Evolutionary conservation across 2,797 vertebrate species (phyloP).

Genomic region (Bradypodion ventrale): DNA sequence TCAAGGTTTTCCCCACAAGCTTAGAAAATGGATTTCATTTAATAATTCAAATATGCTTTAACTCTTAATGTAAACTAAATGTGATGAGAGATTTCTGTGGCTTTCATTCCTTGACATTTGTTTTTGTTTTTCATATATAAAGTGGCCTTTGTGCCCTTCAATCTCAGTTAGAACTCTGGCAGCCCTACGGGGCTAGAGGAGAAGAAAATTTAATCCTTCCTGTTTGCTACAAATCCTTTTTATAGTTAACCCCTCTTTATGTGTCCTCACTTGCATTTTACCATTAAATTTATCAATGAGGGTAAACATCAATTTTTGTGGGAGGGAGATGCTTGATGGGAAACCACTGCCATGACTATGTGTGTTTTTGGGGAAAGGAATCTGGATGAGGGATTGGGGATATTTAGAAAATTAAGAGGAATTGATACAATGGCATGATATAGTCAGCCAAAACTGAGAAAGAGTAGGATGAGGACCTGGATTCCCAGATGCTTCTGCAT

Average conservation of each 20-base stretch:
- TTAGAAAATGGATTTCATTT: conserved; percentile 8
- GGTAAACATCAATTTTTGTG: not conserved
- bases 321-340: not conserved
- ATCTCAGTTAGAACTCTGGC: not conserved
- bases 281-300: not conserved
- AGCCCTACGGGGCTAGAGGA: no score
- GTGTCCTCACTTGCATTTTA: not conserved
- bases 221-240: no score
- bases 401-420: not conserved
- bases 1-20: conserved; percentile 16
- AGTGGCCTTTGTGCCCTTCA: not conserved
- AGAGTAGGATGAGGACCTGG: not conserved
- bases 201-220: not conserved
- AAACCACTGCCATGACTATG: not conserved
- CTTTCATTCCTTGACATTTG: not conserved
- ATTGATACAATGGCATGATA: not conserved
- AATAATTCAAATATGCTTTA: conserved; percentile 43
- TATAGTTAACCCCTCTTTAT: not conserved
- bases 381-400: not conserved
- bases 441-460: not conserved
- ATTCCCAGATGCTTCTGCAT: not conserved
- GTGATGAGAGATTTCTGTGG: not conserved
- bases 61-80: conserved; percentile 2
- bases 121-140: not conserved
- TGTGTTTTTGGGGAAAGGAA: not conserved